Evolutionary conservation across 2,888 invertebrate species (phyloP).

Genomic region (Brachypalpus laphriformis): DNA sequence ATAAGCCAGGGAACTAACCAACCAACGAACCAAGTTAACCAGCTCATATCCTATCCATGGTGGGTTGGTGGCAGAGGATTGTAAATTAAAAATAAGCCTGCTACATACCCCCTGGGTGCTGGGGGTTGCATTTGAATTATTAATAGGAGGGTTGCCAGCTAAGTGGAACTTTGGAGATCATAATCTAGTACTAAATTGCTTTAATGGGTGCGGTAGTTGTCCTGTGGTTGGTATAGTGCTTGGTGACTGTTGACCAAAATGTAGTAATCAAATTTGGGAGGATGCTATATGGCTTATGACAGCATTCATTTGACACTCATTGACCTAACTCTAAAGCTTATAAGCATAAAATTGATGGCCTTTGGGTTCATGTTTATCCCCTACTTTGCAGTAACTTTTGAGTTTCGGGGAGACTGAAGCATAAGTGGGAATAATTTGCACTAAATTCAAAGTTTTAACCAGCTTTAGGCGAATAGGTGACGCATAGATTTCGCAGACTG

Average conservation of each 20-base stretch:
- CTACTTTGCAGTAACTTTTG: no score
- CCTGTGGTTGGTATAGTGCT: conserved; percentile 16
- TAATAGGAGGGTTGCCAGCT: conserved; percentile 51
- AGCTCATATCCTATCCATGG: conserved; percentile 50
- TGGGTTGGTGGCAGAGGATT: conserved; percentile 29
- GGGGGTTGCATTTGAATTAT: conserved; percentile 38
- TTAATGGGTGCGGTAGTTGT: conserved; percentile 48
- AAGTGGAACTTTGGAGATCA: conserved; percentile 44
- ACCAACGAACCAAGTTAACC: conserved; percentile 62
- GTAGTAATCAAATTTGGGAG: not conserved
- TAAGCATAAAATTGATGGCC: no score
- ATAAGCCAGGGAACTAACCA: conserved; percentile 54
- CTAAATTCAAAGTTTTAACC: no score
- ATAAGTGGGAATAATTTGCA: no score
- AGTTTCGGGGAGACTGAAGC: no score
- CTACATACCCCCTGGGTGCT: conserved; percentile 28
- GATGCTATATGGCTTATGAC: no score
- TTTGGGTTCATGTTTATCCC: no score
- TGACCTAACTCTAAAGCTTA: no score
- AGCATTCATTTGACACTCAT: no score
- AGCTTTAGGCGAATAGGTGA: no score
- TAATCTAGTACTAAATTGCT: conserved; percentile 38
- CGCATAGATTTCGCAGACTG: no score
- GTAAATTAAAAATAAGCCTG: conserved; percentile 61
- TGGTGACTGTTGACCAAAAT: no score